Conservation (phyloP, 2,888 invertebrate species). For the Lypha dubia region DNA sequence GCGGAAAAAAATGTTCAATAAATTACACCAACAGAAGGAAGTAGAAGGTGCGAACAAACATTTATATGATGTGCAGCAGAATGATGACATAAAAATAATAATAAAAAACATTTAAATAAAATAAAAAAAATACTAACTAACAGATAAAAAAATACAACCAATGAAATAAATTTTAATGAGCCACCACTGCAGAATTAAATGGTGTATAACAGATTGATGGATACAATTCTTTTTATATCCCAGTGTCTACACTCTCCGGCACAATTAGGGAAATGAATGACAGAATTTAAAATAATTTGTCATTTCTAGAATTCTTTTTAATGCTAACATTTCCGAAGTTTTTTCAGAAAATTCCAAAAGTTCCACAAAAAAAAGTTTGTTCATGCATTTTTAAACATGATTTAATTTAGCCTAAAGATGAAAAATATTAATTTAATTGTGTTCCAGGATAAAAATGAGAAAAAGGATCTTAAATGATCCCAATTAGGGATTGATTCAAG, state of each 20-base stretch:
- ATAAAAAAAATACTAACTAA: not conserved
- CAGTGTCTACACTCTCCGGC: not conserved
- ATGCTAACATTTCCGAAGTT: not conserved
- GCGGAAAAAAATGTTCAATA: not conserved
- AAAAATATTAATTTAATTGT: too few species aligned
- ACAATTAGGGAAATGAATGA: not conserved
- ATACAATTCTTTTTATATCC: not conserved
- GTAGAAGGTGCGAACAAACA: not conserved
- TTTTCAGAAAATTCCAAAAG: too few species aligned
- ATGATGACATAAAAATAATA: not conserved
- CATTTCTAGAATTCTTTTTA: not conserved
- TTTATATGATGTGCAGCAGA: not conserved
- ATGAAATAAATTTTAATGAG: conserved; percentile 29
- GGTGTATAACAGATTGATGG: conserved; percentile 15
- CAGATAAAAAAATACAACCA: not conserved
- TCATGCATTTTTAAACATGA: too few species aligned
- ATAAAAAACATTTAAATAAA: not conserved
- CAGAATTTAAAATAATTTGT: not conserved
- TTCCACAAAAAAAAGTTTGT: too few species aligned
- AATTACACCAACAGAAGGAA: not conserved
- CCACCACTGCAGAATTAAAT: conserved; percentile 31
- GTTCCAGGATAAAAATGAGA: too few species aligned
- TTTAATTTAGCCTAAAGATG: too few species aligned
- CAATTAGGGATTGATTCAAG: too few species aligned
- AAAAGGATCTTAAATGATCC: too few species aligned